A percentile compares a stretch with the other conserved stretches of the same genome.
Evolutionary conservation across 2,113 vertebrate species (phyloP).

Genomic region (Dromas ardeola): DNA sequence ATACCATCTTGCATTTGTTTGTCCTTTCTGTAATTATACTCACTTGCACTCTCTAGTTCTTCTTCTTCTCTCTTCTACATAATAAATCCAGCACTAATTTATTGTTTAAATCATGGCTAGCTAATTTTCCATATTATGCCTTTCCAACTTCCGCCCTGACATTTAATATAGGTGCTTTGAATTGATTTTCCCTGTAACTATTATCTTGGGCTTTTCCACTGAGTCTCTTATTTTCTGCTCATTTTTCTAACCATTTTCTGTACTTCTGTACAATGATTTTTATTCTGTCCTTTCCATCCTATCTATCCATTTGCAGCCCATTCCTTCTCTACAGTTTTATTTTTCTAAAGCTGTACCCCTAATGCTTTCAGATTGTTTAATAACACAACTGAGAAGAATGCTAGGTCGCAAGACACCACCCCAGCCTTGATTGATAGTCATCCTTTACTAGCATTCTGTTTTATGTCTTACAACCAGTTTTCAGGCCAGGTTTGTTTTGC

Average conservation of each 20-base stretch:
- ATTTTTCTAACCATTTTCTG: background rate
- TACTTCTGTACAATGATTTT: background rate
- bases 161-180: background rate
- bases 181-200: background rate
- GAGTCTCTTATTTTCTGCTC: background rate
- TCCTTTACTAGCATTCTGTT: background rate
- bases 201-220: background rate
- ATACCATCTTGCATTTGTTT: background rate
- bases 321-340: background rate
- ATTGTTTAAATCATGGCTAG: background rate
- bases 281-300: background rate
- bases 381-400: background rate
- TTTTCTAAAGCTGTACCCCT: background rate
- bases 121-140: background rate
- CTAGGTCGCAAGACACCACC: background rate
- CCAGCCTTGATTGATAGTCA: background rate
- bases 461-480: background rate
- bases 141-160: background rate
- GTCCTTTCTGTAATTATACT: background rate
- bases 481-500: background rate
- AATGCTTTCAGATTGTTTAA: background rate
- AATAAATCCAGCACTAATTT: background rate
- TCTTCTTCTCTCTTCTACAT: background rate
- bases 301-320: background rate
- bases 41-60: background rate